Conservation (phyloP, 2,888 invertebrate genomes). For the Drosophila melanosoma region DNA sequence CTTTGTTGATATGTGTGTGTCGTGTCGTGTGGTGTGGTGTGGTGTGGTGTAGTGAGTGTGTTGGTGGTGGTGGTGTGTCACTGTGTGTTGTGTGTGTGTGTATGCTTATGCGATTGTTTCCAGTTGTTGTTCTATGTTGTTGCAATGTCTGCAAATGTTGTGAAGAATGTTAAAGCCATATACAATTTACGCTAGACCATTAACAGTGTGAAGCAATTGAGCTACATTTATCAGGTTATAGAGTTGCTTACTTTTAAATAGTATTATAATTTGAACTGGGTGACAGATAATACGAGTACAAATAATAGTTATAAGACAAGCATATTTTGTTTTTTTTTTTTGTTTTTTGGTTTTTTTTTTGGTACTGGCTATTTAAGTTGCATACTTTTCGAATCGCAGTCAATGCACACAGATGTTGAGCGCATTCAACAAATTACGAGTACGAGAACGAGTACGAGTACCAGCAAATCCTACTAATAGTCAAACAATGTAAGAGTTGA, state of each 20-base stretch:
- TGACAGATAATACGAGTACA: conserved; percentile 55
- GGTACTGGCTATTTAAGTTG: conserved; percentile 41
- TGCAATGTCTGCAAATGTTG: conserved; percentile 50
- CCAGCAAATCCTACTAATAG: conserved; percentile 15
- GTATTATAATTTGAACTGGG: conserved; percentile 34
- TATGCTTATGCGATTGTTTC: conserved; percentile 31
- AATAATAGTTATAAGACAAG: conserved; percentile 62
- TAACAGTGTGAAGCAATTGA: conserved; percentile 57
- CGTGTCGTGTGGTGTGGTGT: conserved; percentile 8
- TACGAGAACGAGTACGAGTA: conserved; percentile 31
- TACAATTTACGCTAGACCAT: conserved; percentile 56
- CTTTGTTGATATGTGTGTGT: conserved; percentile 32
- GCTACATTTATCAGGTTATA: conserved; percentile 59
- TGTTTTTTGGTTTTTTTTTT: not conserved
- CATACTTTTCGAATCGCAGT: conserved; percentile 39
- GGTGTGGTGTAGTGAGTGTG: not conserved
- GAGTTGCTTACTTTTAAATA: conserved; percentile 27
- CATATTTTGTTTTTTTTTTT: conserved; percentile 25
- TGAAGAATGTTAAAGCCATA: conserved; percentile 67
- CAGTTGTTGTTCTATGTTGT: conserved; percentile 40
- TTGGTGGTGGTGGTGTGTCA: not conserved
- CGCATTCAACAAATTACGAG: conserved; percentile 41
- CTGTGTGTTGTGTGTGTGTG: conserved; percentile 11
- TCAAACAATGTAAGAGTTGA: conserved; percentile 11
- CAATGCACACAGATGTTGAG: conserved; percentile 47